These are phyloP conservation scores for Scleropages formosus DNA, from an alignment of 2,797 vertebrate species.

Conservation along the genomic window DNA sequence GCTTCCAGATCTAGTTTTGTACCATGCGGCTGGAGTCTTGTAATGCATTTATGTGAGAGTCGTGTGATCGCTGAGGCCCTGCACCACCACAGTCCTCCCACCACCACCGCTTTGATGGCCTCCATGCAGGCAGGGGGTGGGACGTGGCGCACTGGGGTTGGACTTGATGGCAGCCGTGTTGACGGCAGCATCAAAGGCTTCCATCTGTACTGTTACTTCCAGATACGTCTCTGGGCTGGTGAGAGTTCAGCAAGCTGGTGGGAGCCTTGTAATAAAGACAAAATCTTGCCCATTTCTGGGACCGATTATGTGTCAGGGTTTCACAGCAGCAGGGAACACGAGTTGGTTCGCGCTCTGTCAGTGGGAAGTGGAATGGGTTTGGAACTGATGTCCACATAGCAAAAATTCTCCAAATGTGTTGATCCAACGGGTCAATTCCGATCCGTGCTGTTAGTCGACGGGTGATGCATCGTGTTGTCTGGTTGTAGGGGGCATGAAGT, in stretches of 20 bases:
- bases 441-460: too few species aligned
- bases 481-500: not conserved
- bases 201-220: conserved; percentile 48
- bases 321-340: conserved; percentile 46
- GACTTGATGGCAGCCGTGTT: not conserved
- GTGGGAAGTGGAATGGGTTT: not conserved
- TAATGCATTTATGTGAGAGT: conserved; percentile 36
- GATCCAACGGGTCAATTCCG: too few species aligned
- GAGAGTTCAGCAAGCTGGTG: conserved; percentile 49
- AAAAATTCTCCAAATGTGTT: too few species aligned
- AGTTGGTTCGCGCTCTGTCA: too few species aligned
- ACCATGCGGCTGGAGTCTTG: too few species aligned
- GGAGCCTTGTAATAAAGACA: conserved; percentile 52
- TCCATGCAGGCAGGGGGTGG: too few species aligned
- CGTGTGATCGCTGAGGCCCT: conserved; percentile 40
- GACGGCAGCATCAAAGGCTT: conserved; percentile 46
- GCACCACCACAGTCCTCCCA: conserved; percentile 43
- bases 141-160: too few species aligned
- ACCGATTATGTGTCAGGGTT: conserved; percentile 56
- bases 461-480: not conserved
- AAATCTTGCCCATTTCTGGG: conserved; percentile 50
- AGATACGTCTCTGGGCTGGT: conserved; percentile 47
- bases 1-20: too few species aligned
- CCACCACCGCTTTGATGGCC: conserved; percentile 52
- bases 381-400: not conserved